Conservation (phyloP, 92 coral and sea anemone species). For the Parazoanthus swiftii region DNA sequence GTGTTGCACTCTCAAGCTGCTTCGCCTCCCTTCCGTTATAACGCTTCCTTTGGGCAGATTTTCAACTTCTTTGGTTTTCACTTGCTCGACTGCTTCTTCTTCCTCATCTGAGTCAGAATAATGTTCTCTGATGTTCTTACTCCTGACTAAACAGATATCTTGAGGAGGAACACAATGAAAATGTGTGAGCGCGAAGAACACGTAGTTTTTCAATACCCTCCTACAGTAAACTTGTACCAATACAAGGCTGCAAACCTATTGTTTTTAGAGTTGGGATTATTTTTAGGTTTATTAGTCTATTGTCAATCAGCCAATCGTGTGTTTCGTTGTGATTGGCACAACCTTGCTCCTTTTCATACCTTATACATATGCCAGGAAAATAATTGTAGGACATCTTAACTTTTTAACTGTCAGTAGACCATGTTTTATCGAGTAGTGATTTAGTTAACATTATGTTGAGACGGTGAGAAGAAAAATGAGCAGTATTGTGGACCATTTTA, state of each 20-base stretch:
- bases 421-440: too few relatives aligned
- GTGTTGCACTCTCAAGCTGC: constrained; percentile 25
- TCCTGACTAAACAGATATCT: constrained; percentile 7
- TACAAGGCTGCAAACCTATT: background rate
- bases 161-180: background rate
- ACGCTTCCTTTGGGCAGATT: constrained; percentile 30
- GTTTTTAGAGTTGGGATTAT: too few relatives aligned
- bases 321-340: too few relatives aligned
- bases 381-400: too few relatives aligned
- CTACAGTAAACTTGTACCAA: background rate
- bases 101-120: background rate
- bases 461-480: background rate
- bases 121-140: background rate
- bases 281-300: too few relatives aligned
- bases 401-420: background rate
- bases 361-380: too few relatives aligned
- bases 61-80: constrained; percentile 2
- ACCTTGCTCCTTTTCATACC: too few relatives aligned
- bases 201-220: background rate
- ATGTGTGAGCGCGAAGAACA: too few relatives aligned
- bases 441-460: background rate
- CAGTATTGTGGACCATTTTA: background rate
- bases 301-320: background rate
- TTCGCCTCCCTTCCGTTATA: constrained; percentile 24
- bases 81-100: background rate